Percentiles rank a stretch among this genome's conserved stretches.
phyloP scores from a whole-genome alignment of 1,140 invertebrate species.

The Mesaphorura yosii region DNA sequence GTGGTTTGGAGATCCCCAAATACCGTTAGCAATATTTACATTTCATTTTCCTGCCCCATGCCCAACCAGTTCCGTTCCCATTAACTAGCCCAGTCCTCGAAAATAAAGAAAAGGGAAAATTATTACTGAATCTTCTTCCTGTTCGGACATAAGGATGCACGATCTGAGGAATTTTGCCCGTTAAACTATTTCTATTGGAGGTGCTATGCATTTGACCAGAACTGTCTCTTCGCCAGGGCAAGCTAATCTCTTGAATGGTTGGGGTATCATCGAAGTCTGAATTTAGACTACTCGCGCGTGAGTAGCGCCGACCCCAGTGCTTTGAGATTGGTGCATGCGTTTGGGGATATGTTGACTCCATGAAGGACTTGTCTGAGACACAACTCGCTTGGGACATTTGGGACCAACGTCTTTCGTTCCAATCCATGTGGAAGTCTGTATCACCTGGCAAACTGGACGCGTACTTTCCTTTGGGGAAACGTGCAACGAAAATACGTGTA shows the following conservation, averaged over 20 bases:
- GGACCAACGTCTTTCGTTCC: conserved; percentile 30
- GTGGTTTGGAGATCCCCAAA: too few relatives aligned
- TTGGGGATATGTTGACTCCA: conserved; percentile 51
- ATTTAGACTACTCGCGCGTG: conserved; percentile 39
- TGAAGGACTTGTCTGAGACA: conserved; percentile 34
- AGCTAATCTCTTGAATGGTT: conserved; percentile 56
- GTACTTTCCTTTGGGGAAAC: too few relatives aligned
- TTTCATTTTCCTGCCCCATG: too few relatives aligned
- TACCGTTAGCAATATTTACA: too few relatives aligned
- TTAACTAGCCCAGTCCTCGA: background rate
- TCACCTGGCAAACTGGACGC: conserved; percentile 25
- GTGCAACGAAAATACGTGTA: too few relatives aligned
- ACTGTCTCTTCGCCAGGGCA: conserved; percentile 57
- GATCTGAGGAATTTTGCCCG: background rate
- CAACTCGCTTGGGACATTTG: conserved; percentile 23
- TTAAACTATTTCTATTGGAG: background rate
- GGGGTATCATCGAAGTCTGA: conserved; percentile 40
- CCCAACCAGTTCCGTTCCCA: too few relatives aligned
- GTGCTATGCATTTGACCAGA: conserved; percentile 1
- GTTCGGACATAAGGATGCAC: background rate
- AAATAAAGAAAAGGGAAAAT: too few relatives aligned
- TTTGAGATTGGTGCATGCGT: conserved; percentile 47
- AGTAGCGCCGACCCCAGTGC: conserved; percentile 51
- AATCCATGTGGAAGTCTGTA: conserved; percentile 24
- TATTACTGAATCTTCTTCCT: conserved; percentile 1